phyloP scores from a whole-genome alignment of 2,888 invertebrate species.

The Tetragnatha montana region DNA sequence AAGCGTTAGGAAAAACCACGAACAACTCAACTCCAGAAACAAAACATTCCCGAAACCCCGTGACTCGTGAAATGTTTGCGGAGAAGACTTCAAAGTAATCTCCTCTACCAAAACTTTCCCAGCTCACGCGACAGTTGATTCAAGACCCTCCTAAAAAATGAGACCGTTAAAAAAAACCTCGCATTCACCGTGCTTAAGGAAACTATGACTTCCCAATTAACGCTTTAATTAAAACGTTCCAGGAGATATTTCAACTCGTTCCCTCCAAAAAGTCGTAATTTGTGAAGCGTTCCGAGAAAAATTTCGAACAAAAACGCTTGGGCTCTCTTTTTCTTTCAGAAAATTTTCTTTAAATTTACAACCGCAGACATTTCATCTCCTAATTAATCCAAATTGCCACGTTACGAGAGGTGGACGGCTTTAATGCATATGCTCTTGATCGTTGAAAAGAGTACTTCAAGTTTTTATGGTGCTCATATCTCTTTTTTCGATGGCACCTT shows the following conservation, averaged over 20 bases:
- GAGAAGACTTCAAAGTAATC: constrained; percentile 31
- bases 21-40: background rate
- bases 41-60: constrained; percentile 21
- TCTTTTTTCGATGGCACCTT: constrained; percentile 6
- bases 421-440: constrained; percentile 42
- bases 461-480: background rate
- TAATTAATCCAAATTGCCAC: constrained; percentile 52
- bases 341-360: constrained; percentile 37
- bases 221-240: constrained; percentile 54
- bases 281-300: constrained; percentile 42
- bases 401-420: constrained; percentile 19
- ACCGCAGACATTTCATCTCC: constrained; percentile 5
- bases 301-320: background rate
- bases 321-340: background rate
- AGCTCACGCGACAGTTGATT: background rate
- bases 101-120: constrained; percentile 5
- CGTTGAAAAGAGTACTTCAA: background rate
- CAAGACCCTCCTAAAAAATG: background rate
- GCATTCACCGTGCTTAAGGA: background rate
- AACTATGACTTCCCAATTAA: constrained; percentile 57
- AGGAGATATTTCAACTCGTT: constrained; percentile 5
- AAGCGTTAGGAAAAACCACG: background rate
- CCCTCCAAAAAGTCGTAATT: constrained; percentile 24
- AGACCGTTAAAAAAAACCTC: background rate
- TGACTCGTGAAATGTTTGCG: constrained; percentile 7